Evolutionary conservation across 1,140 invertebrate genomes (phyloP).

Genomic region (Spodoptera frugiperda): DNA sequence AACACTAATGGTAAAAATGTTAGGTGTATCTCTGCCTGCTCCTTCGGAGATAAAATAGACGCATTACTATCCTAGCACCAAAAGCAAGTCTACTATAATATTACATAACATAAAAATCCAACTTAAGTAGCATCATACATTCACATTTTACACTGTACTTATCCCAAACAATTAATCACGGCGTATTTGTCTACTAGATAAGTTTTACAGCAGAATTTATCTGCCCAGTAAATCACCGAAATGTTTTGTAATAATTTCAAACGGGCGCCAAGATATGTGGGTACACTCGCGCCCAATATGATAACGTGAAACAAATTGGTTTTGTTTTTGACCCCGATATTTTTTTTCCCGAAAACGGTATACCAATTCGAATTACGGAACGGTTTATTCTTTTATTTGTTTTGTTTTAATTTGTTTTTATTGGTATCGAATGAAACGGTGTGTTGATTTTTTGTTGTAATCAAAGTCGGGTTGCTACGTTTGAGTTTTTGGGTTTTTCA

Average conservation of each 20-base stretch:
- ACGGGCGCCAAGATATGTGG: constrained; percentile 40
- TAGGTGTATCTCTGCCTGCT: too few relatives aligned
- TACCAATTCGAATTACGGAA: not conserved
- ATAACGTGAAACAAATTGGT: constrained; percentile 35
- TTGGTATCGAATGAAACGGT: not conserved
- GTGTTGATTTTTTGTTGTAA: not conserved
- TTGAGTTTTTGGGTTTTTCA: not conserved
- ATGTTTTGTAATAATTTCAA: constrained; percentile 50
- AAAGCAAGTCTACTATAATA: too few relatives aligned
- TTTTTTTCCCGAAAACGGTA: constrained; percentile 16
- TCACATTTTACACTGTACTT: constrained; percentile 5
- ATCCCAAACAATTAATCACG: constrained; percentile 42
- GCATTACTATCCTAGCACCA: too few relatives aligned
- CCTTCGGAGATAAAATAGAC: too few relatives aligned
- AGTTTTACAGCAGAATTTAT: constrained; percentile 46
- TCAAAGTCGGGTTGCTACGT: not conserved
- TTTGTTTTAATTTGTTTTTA: constrained; percentile 15
- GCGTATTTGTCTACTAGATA: constrained; percentile 34
- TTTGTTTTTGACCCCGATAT: constrained; percentile 13
- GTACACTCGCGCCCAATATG: constrained; percentile 27
- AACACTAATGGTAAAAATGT: too few relatives aligned
- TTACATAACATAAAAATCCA: not conserved
- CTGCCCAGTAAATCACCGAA: constrained; percentile 33
- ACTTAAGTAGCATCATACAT: not conserved
- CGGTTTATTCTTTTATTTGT: constrained; percentile 10